Conservation (phyloP, 2,797 vertebrate genomes). For the Chanos chanos region DNA sequence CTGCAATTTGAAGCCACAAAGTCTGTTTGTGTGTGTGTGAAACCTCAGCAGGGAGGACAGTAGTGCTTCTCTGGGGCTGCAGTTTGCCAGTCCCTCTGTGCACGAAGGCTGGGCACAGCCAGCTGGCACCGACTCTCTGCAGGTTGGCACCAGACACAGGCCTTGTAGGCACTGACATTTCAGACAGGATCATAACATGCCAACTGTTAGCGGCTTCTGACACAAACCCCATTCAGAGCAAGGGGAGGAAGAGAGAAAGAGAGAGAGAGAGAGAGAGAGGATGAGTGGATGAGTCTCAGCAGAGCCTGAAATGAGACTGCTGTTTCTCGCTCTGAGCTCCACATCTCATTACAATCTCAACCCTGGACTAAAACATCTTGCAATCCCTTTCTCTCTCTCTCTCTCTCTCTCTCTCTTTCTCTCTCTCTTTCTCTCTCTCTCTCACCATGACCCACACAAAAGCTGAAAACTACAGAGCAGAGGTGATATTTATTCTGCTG, state of each 20-base stretch:
- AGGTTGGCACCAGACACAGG: constrained; percentile 51
- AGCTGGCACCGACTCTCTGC: constrained; percentile 55
- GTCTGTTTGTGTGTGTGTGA: constrained; percentile 10
- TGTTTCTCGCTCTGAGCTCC: constrained; percentile 35
- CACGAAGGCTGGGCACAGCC: constrained; percentile 48
- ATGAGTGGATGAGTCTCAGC: constrained; percentile 54
- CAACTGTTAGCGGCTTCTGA: constrained; percentile 36
- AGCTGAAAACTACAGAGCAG: too few relatives aligned
- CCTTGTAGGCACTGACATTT: constrained; percentile 60
- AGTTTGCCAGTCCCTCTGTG: too few relatives aligned
- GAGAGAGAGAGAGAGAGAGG: too few relatives aligned
- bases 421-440: background rate
- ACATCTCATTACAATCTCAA: constrained; percentile 51
- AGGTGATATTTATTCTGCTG: background rate
- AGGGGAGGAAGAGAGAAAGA: too few relatives aligned
- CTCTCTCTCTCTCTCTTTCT: background rate
- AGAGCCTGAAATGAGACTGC: constrained; percentile 55
- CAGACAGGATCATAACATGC: constrained; percentile 49
- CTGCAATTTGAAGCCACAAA: constrained; percentile 8
- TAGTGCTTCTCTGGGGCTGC: constrained; percentile 15
- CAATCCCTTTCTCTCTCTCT: background rate
- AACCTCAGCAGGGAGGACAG: constrained; percentile 3
- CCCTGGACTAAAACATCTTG: background rate
- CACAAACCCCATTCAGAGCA: constrained; percentile 21
- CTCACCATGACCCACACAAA: background rate